Evolutionary conservation across 2,797 vertebrate genomes (phyloP), one percentile per base, ranked within the genome.

Genomic region (Lithobates pipiens): DNA sequence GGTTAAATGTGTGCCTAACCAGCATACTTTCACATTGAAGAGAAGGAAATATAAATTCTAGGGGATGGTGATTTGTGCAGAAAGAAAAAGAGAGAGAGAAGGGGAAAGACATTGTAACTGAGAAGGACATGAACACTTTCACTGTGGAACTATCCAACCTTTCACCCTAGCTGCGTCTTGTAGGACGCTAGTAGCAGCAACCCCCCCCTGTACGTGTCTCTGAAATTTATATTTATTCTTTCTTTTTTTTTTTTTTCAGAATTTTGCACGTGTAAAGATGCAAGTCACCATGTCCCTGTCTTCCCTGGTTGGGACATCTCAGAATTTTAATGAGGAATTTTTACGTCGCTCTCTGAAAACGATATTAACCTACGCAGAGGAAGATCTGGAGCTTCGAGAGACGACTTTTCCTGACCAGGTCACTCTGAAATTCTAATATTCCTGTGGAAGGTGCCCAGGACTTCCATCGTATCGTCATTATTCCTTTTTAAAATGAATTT

Each of bases 261-360:
- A 99, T 88, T 99, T 99, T 88, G 98, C 98, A 16, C 93, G 98
- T 88, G 98, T 99, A 86, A 99, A 99, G 94, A 99, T 99, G 98
- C 98, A 99, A 89, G 98, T 99, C 89, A 99, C 98, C 85, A 99
- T 99, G 97, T 99, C 98, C 39, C 95, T 99, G 9, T 99, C 98
- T 0, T 99, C 98, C 1, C 92, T 99, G 92, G 98, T 99, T 91
- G 98, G 98, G 77, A 99, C 98, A 0, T 99, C 97, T 74, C 98
- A 99, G 90, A 99, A 99, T 92, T 99, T 99, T 89, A 99, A 99
- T 27, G 98, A 99, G 88, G 98, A 99, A 89, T 99, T 98, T 89
- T 91, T 99, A 85, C 94, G 98, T n/a, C 97, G 98, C 69, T 99
- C 98, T 68, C 91, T 99, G 15, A 99, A 99, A 92, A 99, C 98